A percentile compares a stretch with the other conserved stretches of the same genome.
These are phyloP conservation scores for Lophura nycthemera DNA, from an alignment of 2,113 vertebrate genomes.

Conservation along the genomic window DNA sequence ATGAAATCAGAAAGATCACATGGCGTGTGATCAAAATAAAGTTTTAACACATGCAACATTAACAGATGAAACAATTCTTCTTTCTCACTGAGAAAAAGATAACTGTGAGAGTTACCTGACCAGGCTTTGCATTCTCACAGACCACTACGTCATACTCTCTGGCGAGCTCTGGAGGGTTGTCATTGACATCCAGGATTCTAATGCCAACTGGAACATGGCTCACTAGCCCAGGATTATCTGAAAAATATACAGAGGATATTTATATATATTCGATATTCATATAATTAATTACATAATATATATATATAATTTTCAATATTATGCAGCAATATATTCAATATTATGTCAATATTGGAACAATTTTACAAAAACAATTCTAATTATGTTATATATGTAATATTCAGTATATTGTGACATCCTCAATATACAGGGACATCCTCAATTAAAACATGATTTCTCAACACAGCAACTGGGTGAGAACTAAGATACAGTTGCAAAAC, in stretches of 20 bases:
- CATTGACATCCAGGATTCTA: slow-evolving; percentile 94
- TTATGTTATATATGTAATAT: background rate
- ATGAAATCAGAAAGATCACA: background rate
- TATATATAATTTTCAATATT: too few relatives aligned
- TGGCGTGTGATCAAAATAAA: background rate
- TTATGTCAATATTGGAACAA: too few relatives aligned
- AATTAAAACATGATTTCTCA: slow-evolving; percentile 41
- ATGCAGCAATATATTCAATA: too few relatives aligned
- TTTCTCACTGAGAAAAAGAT: background rate
- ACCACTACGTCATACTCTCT: slow-evolving; percentile 90
- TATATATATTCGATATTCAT: too few relatives aligned
- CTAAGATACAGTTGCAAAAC: background rate
- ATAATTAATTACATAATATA: too few relatives aligned
- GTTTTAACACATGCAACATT: background rate
- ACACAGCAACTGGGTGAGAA: background rate
- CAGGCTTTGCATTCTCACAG: slow-evolving; percentile 91
- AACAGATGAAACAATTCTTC: slow-evolving; percentile 18
- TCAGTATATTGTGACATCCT: background rate
- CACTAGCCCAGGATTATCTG: slow-evolving; percentile 89
- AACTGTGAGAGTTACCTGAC: slow-evolving; percentile 84
- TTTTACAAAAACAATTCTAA: too few relatives aligned
- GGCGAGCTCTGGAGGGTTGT: slow-evolving; percentile 90
- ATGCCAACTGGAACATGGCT: slow-evolving; percentile 88
- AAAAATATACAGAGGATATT: slow-evolving; percentile 48
- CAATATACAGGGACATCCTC: background rate